Evolutionary conservation across 2,797 vertebrate species (phyloP).

Genomic region (Chromobotia macracanthus): DNA sequence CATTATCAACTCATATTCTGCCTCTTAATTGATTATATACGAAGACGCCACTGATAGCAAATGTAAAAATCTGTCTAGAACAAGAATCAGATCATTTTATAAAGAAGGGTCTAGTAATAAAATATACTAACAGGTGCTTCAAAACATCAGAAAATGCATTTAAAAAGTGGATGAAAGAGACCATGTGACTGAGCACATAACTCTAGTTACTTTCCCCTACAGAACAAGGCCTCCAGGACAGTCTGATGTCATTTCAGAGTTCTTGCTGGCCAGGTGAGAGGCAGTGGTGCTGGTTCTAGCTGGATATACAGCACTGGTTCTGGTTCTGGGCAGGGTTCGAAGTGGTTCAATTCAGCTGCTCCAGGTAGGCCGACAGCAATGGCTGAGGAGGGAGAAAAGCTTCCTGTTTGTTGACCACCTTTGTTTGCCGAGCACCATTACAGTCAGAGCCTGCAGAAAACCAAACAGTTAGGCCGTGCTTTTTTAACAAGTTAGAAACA

Average conservation of each 20-base stretch:
- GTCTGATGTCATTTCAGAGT: slow-evolving; percentile 47
- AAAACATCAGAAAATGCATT: slow-evolving; percentile 23
- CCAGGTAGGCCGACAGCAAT: slow-evolving; percentile 88
- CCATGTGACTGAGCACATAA: neutral
- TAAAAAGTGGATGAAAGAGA: slow-evolving; percentile 9
- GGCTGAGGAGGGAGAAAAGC: slow-evolving; percentile 85
- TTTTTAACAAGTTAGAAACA: neutral
- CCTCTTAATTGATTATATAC: neutral
- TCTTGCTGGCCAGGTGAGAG: slow-evolving; percentile 47
- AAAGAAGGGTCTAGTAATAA: slow-evolving; percentile 6
- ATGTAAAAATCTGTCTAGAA: neutral
- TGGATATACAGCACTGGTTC: slow-evolving; percentile 1
- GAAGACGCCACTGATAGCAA: neutral
- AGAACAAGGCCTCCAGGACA: slow-evolving; percentile 6
- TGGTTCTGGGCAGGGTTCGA: neutral
- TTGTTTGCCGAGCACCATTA: slow-evolving; percentile 87
- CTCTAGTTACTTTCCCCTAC: slow-evolving; percentile 9
- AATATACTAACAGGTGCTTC: neutral
- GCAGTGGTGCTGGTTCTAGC: slow-evolving; percentile 14
- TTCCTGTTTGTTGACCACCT: slow-evolving; percentile 89
- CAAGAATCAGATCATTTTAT: neutral
- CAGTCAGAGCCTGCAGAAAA: slow-evolving; percentile 80
- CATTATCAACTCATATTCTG: neutral
- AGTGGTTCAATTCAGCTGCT: slow-evolving; percentile 83
- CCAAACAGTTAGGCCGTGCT: neutral